Evolutionary conservation across 1,140 invertebrate genomes (phyloP).

Genomic region (Arion vulgaris): DNA sequence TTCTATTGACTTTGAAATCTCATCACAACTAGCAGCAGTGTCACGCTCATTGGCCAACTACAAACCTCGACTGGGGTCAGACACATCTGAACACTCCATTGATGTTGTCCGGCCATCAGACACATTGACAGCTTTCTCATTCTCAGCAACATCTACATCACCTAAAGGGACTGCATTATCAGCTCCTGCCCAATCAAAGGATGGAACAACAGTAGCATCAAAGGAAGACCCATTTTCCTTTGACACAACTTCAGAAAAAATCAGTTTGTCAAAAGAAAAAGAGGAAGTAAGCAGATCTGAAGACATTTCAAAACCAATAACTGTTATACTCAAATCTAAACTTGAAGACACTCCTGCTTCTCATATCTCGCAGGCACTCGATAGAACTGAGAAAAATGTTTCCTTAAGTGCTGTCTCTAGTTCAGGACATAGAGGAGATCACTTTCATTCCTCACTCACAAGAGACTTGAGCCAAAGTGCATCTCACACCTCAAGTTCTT

Average conservation of each 20-base stretch:
- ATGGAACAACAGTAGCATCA: neutral
- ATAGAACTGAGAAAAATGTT: neutral
- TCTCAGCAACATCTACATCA: conserved; percentile 34
- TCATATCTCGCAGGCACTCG: neutral
- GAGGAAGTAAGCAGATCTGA: neutral
- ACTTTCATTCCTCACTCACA: neutral
- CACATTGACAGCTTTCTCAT: conserved; percentile 15
- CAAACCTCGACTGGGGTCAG: conserved; percentile 11
- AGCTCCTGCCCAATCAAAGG: neutral
- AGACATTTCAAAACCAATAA: neutral
- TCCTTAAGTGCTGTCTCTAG: neutral
- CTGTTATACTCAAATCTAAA: neutral
- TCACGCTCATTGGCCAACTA: conserved; percentile 34
- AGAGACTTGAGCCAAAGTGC: neutral
- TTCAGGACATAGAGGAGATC: neutral
- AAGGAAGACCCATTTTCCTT: neutral
- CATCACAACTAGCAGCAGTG: conserved; percentile 28
- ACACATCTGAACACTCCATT: neutral
- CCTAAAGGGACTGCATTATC: conserved; percentile 26
- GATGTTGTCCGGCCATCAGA: conserved; percentile 12
- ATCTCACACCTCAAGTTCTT: neutral
- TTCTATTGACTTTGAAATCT: conserved; percentile 20
- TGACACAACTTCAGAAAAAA: neutral
- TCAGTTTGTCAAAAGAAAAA: neutral
- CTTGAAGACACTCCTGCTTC: neutral